Evolutionary conservation across 2,797 vertebrate genomes (phyloP).

Genomic region (Lepus townsendii): DNA sequence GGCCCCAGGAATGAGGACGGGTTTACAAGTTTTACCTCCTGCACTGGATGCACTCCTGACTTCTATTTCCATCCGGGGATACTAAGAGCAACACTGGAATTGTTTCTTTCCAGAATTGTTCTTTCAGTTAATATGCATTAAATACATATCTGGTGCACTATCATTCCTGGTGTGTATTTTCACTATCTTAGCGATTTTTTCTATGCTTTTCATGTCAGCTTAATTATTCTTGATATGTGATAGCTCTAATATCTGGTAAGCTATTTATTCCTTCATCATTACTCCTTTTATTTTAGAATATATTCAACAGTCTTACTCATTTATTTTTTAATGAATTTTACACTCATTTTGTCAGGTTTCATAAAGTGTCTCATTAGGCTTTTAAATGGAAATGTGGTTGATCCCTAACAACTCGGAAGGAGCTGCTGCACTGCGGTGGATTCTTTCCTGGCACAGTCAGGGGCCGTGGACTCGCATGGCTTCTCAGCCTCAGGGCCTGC

Average conservation of each 20-base stretch:
- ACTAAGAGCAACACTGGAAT: background rate
- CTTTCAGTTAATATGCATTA: background rate
- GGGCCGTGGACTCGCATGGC: background rate
- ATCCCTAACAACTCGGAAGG: conserved; percentile 53
- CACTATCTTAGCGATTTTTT: background rate
- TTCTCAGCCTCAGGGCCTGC: background rate
- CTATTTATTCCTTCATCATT: conserved; percentile 54
- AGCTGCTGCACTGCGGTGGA: background rate
- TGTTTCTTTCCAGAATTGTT: background rate
- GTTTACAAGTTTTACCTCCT: background rate
- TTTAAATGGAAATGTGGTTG: conserved; percentile 69
- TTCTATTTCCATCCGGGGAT: background rate
- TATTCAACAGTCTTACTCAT: conserved; percentile 62
- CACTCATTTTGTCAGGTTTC: conserved; percentile 70
- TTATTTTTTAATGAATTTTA: conserved; percentile 73
- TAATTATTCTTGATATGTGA: conserved; percentile 65
- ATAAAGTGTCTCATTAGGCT: conserved; percentile 63
- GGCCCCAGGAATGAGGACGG: background rate
- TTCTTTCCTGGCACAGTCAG: conserved; percentile 47
- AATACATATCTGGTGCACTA: background rate
- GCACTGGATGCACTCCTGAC: background rate
- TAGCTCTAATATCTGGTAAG: conserved; percentile 17
- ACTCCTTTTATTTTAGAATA: conserved; percentile 64
- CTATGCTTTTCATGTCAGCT: background rate
- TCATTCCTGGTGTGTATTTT: conserved; percentile 10